Evolutionary conservation across 2,888 invertebrate species (phyloP).

Genomic region (Pandemis heparana): DNA sequence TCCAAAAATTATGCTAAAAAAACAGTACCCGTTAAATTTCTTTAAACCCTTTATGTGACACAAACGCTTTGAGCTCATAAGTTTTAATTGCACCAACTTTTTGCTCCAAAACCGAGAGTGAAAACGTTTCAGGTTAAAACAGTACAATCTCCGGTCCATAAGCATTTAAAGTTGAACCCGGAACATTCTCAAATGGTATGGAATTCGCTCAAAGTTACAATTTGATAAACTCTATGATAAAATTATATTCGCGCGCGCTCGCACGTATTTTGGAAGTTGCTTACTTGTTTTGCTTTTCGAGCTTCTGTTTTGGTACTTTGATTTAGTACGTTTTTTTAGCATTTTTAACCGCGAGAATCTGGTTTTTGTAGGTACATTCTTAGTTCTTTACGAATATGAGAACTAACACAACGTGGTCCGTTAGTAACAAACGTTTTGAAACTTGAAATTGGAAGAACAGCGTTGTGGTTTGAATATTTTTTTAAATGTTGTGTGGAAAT

Average conservation of each 20-base stretch:
- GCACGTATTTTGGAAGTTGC: conserved; percentile 25
- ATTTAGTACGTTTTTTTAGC: background rate
- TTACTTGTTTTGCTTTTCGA: background rate
- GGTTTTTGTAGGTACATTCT: no score
- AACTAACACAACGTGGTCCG: no score
- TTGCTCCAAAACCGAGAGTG: conserved; percentile 29
- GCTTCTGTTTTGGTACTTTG: background rate
- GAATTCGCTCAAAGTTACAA: conserved; percentile 37
- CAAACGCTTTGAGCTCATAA: conserved; percentile 24
- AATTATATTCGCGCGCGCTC: conserved; percentile 21
- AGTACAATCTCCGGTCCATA: conserved; percentile 37
- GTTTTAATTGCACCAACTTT: conserved; percentile 41
- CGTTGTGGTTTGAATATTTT: no score
- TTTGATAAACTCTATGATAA: conserved; percentile 34
- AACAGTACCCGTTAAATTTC: conserved; percentile 16
- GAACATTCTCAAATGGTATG: conserved; percentile 25
- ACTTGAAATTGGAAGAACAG: no score
- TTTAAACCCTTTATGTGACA: conserved; percentile 28
- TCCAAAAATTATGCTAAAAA: background rate
- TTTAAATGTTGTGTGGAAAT: no score
- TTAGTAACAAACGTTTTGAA: no score
- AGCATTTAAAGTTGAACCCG: conserved; percentile 27
- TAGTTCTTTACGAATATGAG: no score
- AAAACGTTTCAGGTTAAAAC: conserved; percentile 36
- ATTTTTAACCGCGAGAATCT: background rate